Conservation (phyloP, 1,140 invertebrate species). For the Platorchestia sp. region DNA sequence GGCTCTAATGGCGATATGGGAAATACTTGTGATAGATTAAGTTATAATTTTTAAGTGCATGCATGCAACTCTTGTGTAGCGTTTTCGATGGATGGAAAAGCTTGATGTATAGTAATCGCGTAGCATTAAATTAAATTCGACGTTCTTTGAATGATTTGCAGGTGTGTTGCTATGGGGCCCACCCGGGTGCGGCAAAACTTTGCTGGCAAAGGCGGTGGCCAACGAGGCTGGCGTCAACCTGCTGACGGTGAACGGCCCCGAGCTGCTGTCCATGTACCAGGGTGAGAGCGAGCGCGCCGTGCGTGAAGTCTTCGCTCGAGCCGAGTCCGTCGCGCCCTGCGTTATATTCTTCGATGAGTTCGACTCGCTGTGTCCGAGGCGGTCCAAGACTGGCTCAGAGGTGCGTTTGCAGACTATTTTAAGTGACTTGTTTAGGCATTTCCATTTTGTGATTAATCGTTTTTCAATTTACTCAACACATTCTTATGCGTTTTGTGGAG, state of each 20-base stretch:
- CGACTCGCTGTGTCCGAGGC: slow-evolving; percentile 95
- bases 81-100: too few relatives aligned
- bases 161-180: slow-evolving; percentile 95
- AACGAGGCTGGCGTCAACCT: slow-evolving; percentile 98
- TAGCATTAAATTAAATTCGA: too few relatives aligned
- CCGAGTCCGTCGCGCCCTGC: slow-evolving; percentile 94
- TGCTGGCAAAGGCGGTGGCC: slow-evolving; percentile 93
- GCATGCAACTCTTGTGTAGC: too few relatives aligned
- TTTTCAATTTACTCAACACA: too few relatives aligned
- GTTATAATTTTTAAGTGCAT: too few relatives aligned
- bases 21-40: too few relatives aligned
- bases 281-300: slow-evolving; percentile 99
- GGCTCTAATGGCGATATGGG: too few relatives aligned
- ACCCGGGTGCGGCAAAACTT: slow-evolving; percentile 91
- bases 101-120: too few relatives aligned
- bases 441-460: slow-evolving; percentile 72
- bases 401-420: slow-evolving; percentile 68
- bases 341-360: slow-evolving; percentile 99
- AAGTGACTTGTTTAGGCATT: too few relatives aligned
- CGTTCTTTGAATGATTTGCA: slow-evolving; percentile 69
- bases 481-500: too few relatives aligned
- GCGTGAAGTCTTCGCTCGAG: slow-evolving; percentile 92
- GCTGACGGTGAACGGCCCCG: slow-evolving; percentile 97
- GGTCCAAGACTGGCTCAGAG: slow-evolving; percentile 80
- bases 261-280: slow-evolving; percentile 98